These are phyloP conservation scores for Leptinotarsa undecemlineata DNA, from an alignment of 1,140 invertebrate genomes.

Conservation along the genomic window DNA sequence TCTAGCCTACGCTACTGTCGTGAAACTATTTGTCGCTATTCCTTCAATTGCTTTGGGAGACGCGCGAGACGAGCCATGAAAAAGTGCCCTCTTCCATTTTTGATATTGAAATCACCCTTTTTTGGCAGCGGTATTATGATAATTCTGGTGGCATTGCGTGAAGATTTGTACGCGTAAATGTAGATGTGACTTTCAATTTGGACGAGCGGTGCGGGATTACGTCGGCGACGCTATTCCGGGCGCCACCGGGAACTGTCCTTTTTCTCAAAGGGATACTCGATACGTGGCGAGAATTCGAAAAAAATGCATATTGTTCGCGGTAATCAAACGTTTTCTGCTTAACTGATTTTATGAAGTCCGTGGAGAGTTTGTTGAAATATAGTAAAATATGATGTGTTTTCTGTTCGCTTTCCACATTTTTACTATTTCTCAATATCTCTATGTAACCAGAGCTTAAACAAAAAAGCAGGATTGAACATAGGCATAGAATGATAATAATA, in stretches of 20 bases:
- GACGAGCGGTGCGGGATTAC: slow-evolving; percentile 17
- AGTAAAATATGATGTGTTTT: no score
- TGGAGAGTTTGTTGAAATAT: no score
- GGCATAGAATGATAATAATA: no score
- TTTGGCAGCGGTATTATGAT: slow-evolving; percentile 11
- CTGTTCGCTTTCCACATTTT: no score
- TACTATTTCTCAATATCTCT: no score
- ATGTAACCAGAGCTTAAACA: no score
- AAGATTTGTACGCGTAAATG: slow-evolving; percentile 27
- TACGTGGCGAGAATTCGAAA: background rate
- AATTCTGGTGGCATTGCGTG: slow-evolving; percentile 24
- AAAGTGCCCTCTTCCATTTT: background rate
- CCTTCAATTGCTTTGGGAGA: slow-evolving; percentile 4
- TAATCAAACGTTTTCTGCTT: no score
- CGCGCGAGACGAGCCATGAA: slow-evolving; percentile 4
- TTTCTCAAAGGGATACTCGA: background rate
- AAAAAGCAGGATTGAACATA: no score
- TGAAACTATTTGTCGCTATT: slow-evolving; percentile 6
- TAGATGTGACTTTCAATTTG: slow-evolving; percentile 22
- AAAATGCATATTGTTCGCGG: background rate
- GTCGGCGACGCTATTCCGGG: slow-evolving; percentile 12
- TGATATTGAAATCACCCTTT: slow-evolving; percentile 6
- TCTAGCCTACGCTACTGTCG: background rate
- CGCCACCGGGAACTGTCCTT: slow-evolving; percentile 12
- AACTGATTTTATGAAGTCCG: no score